Evolutionary conservation across 2,797 vertebrate species (phyloP).

Genomic region (Chiroxiphia lanceolata): DNA sequence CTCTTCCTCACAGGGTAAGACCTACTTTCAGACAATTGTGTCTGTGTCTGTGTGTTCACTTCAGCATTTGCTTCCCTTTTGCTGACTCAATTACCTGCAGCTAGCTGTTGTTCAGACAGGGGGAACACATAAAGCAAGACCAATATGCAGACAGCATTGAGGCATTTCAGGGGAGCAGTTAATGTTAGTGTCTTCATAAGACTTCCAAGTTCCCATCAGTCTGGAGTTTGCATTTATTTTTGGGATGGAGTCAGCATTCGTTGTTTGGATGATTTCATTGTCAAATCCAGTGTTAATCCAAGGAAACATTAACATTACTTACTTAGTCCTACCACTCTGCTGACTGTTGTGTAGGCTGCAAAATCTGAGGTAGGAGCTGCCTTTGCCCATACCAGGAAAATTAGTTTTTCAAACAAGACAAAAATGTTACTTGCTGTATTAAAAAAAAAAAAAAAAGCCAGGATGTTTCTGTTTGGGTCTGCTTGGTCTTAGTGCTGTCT

Average conservation of each 20-base stretch:
- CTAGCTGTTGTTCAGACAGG: neutral
- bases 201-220: slow-evolving; percentile 25
- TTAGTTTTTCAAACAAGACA: neutral
- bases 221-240: slow-evolving; percentile 2
- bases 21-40: neutral
- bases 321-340: neutral
- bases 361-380: neutral
- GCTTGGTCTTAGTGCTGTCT: neutral
- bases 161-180: neutral
- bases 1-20: neutral
- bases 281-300: neutral
- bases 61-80: neutral
- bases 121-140: slow-evolving; percentile 5
- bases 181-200: neutral
- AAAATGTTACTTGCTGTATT: neutral
- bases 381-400: neutral
- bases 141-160: neutral
- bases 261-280: neutral
- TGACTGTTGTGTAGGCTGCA: neutral
- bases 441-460: neutral
- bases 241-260: neutral
- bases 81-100: neutral
- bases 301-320: neutral
- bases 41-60: neutral
- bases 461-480: neutral